These are phyloP conservation scores for Aquatica leii DNA, from an alignment of 2,888 invertebrate species.

Conservation along the genomic window DNA sequence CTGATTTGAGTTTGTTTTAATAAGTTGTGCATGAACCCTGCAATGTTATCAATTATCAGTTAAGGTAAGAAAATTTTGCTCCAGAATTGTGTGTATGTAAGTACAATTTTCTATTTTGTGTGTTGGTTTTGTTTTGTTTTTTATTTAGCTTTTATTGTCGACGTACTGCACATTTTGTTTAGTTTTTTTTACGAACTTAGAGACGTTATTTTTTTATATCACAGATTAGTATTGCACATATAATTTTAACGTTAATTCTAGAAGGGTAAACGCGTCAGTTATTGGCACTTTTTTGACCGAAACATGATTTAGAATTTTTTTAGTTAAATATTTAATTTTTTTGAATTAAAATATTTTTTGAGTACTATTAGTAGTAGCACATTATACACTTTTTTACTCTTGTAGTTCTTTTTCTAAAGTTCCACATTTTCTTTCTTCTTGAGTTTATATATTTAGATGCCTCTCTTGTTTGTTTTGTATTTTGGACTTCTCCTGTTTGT, in stretches of 20 bases:
- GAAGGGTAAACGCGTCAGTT: no score
- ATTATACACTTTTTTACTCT: no score
- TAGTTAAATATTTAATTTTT: no score
- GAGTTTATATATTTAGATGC: no score
- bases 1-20: conserved; percentile 27
- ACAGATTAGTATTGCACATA: conserved; percentile 54
- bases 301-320: no score
- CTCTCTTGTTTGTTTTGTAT: no score
- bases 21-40: conserved; percentile 24
- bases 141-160: conserved; percentile 23
- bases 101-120: conserved; percentile 27
- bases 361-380: no score
- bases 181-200: conserved; percentile 23
- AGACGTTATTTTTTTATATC: conserved; percentile 41
- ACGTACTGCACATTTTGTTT: conserved; percentile 13
- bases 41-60: conserved; percentile 19
- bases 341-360: no score
- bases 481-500: no score
- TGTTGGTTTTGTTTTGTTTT: conserved; percentile 21
- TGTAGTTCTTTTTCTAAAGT: no score
- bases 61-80: conserved; percentile 36
- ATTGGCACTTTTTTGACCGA: no score
- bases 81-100: conserved; percentile 30
- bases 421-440: no score
- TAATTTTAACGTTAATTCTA: conserved; percentile 15